Percentiles rank a stretch among this genome's conserved stretches.
Evolutionary conservation across 2,797 vertebrate genomes (phyloP).

Genomic region (Cyclopterus lumpus): DNA sequence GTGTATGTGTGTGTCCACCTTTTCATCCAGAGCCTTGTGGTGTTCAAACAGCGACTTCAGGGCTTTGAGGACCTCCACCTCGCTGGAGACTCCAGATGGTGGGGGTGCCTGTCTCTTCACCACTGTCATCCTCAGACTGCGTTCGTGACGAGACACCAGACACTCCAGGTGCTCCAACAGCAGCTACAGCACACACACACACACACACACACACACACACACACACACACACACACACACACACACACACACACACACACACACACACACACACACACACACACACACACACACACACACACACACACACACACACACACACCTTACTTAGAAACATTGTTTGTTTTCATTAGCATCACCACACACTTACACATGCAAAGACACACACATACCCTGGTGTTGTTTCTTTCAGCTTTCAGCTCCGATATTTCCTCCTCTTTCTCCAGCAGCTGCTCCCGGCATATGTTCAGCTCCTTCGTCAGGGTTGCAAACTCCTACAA

Average conservation of each 20-base stretch:
- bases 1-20: conserved; percentile 80
- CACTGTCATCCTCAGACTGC: conserved; percentile 96
- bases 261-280: conserved; percentile 6
- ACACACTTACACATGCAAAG: conserved; percentile 39
- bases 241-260: conserved; percentile 21
- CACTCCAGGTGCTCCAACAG: conserved; percentile 97
- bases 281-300: too few relatives aligned
- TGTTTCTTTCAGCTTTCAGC: conserved; percentile 97
- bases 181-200: conserved; percentile 80
- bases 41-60: conserved; percentile 97
- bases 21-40: conserved; percentile 97
- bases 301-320: conserved; percentile 23
- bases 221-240: conserved; percentile 6
- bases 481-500: conserved; percentile 94
- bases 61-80: conserved; percentile 97
- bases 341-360: conserved; percentile 34
- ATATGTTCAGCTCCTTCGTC: conserved; percentile 94
- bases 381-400: conserved; percentile 88
- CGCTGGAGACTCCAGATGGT: conserved; percentile 95
- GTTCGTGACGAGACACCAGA: conserved; percentile 95
- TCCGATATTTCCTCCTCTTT: conserved; percentile 98
- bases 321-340: conserved; percentile 23
- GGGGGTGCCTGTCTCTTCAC: conserved; percentile 96
- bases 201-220: conserved; percentile 26
- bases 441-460: conserved; percentile 95